A percentile compares a stretch with the other conserved stretches of the same genome.
Conservation (phyloP, 2,797 vertebrate species). For the Vipera latastei region DNA sequence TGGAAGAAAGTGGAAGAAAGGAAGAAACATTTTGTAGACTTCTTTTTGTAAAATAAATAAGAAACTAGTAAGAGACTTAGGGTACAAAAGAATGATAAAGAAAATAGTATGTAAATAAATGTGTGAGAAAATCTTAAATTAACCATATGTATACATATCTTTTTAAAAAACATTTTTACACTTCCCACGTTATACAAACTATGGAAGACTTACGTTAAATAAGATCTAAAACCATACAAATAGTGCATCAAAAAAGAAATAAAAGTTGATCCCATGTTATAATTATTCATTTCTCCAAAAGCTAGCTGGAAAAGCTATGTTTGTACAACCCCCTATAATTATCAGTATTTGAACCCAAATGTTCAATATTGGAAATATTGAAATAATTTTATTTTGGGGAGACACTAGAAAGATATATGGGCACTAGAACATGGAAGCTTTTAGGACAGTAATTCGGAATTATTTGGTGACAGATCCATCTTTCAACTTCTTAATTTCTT, state of each 20-base stretch:
- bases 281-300: background rate
- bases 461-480: background rate
- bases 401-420: background rate
- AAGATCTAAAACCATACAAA: background rate
- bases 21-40: background rate
- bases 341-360: background rate
- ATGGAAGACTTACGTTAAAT: background rate
- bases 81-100: background rate
- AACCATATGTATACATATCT: background rate
- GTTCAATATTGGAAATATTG: background rate
- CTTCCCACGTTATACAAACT: background rate
- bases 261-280: background rate
- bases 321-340: background rate
- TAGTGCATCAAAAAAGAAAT: background rate
- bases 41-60: background rate
- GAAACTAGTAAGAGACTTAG: background rate
- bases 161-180: background rate
- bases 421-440: background rate
- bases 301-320: background rate
- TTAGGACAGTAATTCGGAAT: background rate
- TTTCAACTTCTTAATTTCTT: background rate
- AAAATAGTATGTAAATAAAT: background rate
- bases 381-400: background rate
- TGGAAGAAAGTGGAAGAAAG: background rate
- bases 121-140: background rate